Base-by-base conservation (phyloP, 2,888 invertebrate species). In the Adelognathus sp. region DNA sequence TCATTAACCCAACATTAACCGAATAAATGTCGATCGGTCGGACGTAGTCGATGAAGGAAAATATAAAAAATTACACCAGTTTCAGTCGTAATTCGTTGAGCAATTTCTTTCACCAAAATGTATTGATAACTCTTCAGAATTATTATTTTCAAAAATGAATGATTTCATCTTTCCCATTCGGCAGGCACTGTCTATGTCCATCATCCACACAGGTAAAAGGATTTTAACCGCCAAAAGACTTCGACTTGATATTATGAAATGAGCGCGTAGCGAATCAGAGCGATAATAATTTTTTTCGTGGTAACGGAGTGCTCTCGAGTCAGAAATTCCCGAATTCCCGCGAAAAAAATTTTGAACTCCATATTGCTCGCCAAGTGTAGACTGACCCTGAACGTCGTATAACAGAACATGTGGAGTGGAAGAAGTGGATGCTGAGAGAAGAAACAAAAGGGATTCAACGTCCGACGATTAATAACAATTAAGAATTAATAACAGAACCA, bases 391-490 rank as follows among this genome's bases (percentile, higher is more conserved):
- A 63, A 11, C 3, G 18, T 31, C 18, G n/a, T n/a, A 63, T 46
- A 50, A 21, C 46, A 11, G 46, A 50, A 50, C n/a, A 24, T 50
- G 31, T 11, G 27, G 11, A 29, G 36, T 4, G 21, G 31, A 3
- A 21, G 14, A 24, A 18, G 24, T 41, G 16, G 24, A 5, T n/a
- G n/a, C 56, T 21, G 14, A n/a, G 4, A n/a, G 36, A 18, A 31
- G 21, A 52, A 14, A 21, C 1, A 11, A 50, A 50, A 50, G 46
- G 36, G 54, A 58, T 78, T 73, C 56, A 16, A 46, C 61, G 67
- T 18, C 18, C 63, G 58, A 78, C 78, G 70, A 74, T 78, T 78
- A 78, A 78, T 78, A 78, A 78, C 78, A 78, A 78, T 78, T 78
- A 74, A 60, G 69, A 74, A 78, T 74, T 78, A 78, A 78, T 78